Conservation (phyloP, 2,113 vertebrate species). For the Zosterops japonicus region DNA sequence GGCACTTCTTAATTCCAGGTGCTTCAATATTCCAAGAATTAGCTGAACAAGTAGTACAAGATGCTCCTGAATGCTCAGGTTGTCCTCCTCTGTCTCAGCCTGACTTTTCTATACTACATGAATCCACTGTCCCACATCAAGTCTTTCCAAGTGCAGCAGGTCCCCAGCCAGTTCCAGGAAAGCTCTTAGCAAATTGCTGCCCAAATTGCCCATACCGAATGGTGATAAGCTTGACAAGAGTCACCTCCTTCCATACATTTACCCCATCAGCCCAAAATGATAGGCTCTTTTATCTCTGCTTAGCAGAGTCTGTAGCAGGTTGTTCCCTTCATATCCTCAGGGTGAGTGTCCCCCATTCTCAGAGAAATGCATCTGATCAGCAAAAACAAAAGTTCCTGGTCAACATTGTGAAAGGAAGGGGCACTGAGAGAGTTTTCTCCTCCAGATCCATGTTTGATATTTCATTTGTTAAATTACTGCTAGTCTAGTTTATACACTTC, state of each 20-base stretch:
- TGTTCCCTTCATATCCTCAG: neutral
- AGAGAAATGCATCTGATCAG: neutral
- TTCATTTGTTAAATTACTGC: neutral
- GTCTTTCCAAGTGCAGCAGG: neutral
- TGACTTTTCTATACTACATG: fast-evolving
- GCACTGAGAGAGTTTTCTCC: fast-evolving
- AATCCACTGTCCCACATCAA: fast-evolving
- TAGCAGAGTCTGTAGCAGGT: neutral
- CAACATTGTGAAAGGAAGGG: neutral
- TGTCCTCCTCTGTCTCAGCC: neutral
- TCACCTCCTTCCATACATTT: neutral
- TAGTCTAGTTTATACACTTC: neutral
- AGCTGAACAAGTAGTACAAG: neutral
- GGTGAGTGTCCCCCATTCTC: neutral
- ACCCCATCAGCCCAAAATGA: neutral
- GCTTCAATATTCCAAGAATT: neutral
- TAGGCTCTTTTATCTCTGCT: neutral
- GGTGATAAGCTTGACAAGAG: neutral
- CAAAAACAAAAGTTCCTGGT: neutral
- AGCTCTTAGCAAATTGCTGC: neutral
- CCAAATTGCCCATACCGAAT: no score
- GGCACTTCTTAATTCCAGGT: no score
- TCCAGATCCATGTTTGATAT: neutral
- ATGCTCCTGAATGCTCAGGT: neutral
- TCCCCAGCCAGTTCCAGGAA: neutral